Evolutionary conservation across 2,113 vertebrate genomes (phyloP), one percentile per base, ranked within the genome.

Genomic region (Xenopus borealis): DNA sequence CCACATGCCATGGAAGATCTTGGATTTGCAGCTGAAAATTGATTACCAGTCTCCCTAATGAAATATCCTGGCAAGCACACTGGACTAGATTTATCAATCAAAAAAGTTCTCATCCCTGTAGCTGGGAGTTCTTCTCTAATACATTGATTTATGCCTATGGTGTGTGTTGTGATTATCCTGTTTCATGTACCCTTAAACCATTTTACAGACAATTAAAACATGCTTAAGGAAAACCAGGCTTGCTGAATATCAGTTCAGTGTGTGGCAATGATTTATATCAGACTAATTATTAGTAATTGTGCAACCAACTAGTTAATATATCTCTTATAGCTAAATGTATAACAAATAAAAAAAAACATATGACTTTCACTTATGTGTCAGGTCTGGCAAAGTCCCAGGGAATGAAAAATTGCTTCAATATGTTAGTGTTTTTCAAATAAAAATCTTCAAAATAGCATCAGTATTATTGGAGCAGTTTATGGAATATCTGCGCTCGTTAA

Each of bases 381-480:
- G 59, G 20, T 62, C 59, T 62, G 59, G 59, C 59, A 2, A 23
- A 62, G 20, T 23, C 59, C 59, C 59, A 62, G 11, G 17, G 12
- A 62, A 23, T 62, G 20, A 23, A 62, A 62, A 27, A 62, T 62
- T 62, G 18, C 59, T 62, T 62, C 59, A 62, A 62, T 62, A 62
- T 62, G 59, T 62, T 10, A n/a, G 18, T 58, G 17, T 58, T 12
- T 58, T 16, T 63, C 3, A 14, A 40, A 63, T 63, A 40, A 63
- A n/a, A 33, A 40, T 30, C 62, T 63, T 63, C 14, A 63, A 63
- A 63, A 63, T 63, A 40, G 62, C 62, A 63, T 63, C 30, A 63
- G 23, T 40, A 63, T 33, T 63, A 63, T 17, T 4, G 16, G 2
- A 61, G 58, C 18, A 17, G 13, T 58, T 58, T 50, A 50, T 58